Evolutionary conservation across 2,888 invertebrate species (phyloP).

Genomic region (Parascotia fuliginaria): DNA sequence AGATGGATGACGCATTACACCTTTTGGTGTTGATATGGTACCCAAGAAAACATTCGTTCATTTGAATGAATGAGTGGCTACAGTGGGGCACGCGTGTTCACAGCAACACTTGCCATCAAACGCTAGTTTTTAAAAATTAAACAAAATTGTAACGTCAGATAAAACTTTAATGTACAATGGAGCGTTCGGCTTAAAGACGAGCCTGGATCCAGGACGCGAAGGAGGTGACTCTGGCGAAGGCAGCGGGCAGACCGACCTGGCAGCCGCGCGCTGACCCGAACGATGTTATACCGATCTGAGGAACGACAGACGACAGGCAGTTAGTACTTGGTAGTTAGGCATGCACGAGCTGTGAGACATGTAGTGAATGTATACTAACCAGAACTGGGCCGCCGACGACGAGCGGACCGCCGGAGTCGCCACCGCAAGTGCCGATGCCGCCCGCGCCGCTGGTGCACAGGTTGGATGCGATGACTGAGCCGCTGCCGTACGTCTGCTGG

Average conservation of each 20-base stretch:
- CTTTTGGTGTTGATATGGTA: no score
- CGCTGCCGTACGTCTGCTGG: slow-evolving; percentile 36
- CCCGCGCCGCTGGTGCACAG: slow-evolving; percentile 47
- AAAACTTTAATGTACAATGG: no score
- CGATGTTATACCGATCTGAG: slow-evolving; percentile 49
- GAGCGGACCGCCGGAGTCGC: slow-evolving; percentile 46
- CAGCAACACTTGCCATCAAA: no score
- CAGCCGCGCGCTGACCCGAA: slow-evolving; percentile 48
- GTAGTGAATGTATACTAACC: no score
- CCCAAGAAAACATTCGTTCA: no score
- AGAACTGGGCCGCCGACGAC: slow-evolving; percentile 2
- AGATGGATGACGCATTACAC: no score
- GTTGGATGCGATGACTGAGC: slow-evolving; percentile 34
- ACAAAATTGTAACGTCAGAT: no score
- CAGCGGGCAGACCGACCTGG: slow-evolving; percentile 42
- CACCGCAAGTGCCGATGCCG: slow-evolving; percentile 54
- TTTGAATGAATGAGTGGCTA: no score
- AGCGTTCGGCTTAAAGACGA: slow-evolving; percentile 3
- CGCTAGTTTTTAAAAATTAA: no score
- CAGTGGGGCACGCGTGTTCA: no score
- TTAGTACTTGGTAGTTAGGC: no score
- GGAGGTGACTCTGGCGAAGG: slow-evolving; percentile 45
- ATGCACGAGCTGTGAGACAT: no score
- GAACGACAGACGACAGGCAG: slow-evolving; percentile 3
- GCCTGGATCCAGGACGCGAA: slow-evolving; percentile 44